Percentiles rank a stretch among this genome's conserved stretches.
phyloP scores from a whole-genome alignment of 2,797 vertebrate genomes.

The Megalops cyprinoides region DNA sequence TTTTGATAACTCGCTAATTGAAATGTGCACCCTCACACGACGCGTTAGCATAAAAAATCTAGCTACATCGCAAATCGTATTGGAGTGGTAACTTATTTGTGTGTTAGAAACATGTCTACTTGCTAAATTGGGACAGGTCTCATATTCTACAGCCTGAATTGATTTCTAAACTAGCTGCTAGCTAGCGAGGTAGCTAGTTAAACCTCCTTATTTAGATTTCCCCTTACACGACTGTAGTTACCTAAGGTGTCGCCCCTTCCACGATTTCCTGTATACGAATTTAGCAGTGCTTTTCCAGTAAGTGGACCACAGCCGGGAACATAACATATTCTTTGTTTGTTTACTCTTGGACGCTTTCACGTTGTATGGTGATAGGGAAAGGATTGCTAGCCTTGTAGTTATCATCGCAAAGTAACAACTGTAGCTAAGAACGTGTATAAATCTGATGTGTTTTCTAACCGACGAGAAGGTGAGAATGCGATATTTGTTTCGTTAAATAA shows the following conservation, averaged over 20 bases:
- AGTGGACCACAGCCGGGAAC: conserved; percentile 12
- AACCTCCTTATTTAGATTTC: conserved; percentile 24
- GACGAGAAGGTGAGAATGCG: background rate
- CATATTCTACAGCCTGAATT: background rate
- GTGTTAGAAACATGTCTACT: background rate
- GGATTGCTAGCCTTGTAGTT: background rate
- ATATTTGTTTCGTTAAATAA: background rate
- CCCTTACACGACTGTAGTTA: conserved; percentile 17
- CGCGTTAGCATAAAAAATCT: background rate
- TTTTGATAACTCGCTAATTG: background rate
- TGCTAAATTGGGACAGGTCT: conserved; percentile 10
- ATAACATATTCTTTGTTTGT: conserved; percentile 21
- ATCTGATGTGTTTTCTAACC: background rate
- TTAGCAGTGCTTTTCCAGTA: conserved; percentile 30
- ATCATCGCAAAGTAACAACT: background rate
- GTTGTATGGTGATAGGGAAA: background rate
- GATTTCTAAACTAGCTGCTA: conserved; percentile 1
- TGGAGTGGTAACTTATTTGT: background rate
- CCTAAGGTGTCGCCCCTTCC: conserved; percentile 34
- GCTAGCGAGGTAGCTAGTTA: background rate
- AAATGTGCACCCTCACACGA: background rate
- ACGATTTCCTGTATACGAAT: conserved; percentile 32
- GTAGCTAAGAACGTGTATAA: background rate
- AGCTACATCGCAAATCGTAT: background rate
- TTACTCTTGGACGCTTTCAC: conserved; percentile 9